Base-by-base conservation (phyloP, 1,140 invertebrate genomes). In the Bactericera cockerelli region DNA sequence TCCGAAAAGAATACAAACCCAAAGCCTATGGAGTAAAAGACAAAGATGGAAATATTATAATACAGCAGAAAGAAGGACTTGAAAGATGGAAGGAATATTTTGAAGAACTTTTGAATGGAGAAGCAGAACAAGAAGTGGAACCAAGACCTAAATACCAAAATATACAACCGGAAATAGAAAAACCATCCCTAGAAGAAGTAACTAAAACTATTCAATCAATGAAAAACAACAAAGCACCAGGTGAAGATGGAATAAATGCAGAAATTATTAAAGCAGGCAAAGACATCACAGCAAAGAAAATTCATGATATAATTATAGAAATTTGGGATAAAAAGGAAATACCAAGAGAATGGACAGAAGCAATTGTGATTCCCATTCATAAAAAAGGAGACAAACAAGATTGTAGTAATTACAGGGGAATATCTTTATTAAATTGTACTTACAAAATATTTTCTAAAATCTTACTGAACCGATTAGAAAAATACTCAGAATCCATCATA, bases 331-430 rank as follows among this genome's bases (percentile, higher is more conserved):
- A 36, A 49, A 59, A 67, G 55, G 56, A 59, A 14, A 54, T 64
- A 38, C 66, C 65, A 19, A 38, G 57, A 4, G 55, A 66, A 16
- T 67, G 64, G 66, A 66, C 57, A 39, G 38, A 21, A 16, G 59
- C 54, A 1, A 58, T 65, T 25, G 61, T 65, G 10, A 26, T 33
- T 14, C 63, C 66, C 11, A 58, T 68, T n/a, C 59, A 62, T 31
- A 67, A 66, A 36, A 68, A 68, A 61, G 64, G 66, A 11, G 64
- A 66, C 36, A 63, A 59, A 33, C 16, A 54, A 8, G 39, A 63
- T 19, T 64, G 62, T 56, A 28, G 42, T 3, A 67, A 68, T 55
- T 68, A 67, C 36, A 57, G 66, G 36, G 65, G 65, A 19, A 64
- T 64, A 19, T 56, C 62, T 2, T 42, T 65, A 10, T 42, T 64